These are phyloP conservation scores for Momotus momota DNA, from an alignment of 2,797 vertebrate species.

Conservation along the genomic window DNA sequence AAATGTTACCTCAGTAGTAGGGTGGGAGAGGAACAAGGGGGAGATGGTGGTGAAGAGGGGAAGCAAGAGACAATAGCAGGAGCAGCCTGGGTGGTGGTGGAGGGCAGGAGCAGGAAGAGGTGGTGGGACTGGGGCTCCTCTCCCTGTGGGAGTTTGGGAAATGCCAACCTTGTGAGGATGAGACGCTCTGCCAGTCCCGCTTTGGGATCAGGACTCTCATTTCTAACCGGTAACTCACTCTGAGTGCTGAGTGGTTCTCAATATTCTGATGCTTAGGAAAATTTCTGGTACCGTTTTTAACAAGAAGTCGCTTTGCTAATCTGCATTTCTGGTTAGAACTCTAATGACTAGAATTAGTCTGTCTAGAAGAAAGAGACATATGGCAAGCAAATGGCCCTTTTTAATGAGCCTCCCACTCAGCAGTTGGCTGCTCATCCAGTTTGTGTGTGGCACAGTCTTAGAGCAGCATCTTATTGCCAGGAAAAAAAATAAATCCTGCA, in stretches of 20 bases:
- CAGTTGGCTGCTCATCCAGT: constrained; percentile 70
- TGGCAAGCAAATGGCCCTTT: constrained; percentile 67
- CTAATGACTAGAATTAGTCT: constrained; percentile 43
- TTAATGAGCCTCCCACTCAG: constrained; percentile 67
- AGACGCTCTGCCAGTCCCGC: rapidly evolving
- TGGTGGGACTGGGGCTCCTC: not conserved
- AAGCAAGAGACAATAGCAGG: not conserved
- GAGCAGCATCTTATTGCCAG: constrained; percentile 43
- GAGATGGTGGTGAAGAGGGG: not conserved
- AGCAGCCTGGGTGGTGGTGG: not conserved
- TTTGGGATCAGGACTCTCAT: not conserved
- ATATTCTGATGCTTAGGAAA: not conserved
- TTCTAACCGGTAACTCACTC: not conserved
- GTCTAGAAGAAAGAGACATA: constrained; percentile 66
- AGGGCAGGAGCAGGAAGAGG: not conserved
- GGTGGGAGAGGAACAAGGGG: not conserved
- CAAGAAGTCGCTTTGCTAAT: not conserved
- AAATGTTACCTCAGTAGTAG: not conserved
- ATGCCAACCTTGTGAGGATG: not conserved
- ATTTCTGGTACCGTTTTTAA: constrained; percentile 39
- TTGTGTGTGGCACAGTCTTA: constrained; percentile 54
- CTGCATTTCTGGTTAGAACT: constrained; percentile 51
- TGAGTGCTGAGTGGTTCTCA: not conserved
- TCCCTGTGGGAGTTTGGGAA: not conserved
- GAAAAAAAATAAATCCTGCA: not conserved